Base-by-base conservation (phyloP, 2,113 vertebrate genomes). In the Corvus hawaiiensis region DNA sequence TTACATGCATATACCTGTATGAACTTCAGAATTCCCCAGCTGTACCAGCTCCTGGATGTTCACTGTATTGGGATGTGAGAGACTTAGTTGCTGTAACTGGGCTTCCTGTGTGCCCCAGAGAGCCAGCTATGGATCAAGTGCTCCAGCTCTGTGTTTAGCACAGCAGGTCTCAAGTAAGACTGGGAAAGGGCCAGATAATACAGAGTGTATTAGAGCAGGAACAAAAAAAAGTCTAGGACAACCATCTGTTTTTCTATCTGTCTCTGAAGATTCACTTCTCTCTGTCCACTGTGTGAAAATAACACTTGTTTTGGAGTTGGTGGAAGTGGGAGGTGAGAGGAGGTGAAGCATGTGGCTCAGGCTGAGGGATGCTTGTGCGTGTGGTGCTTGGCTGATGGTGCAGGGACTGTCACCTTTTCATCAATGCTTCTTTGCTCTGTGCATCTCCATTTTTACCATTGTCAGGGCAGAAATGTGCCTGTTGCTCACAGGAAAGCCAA, bases 121-220 rank as follows among this genome's bases (percentile, higher is more conserved):
- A 56, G 24, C 7, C 0, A 0, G 21, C 30, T 39, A 0, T 13
- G 49, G 58, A 63, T 46, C 9, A 37, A 27, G 12, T 51, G 39
- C 63, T 83, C 54, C 46, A 52, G 48, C 2, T 1, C 59, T 81
- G 48, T 43, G 35, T 49, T n/a, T 78, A 59, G 56, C 2, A 1
- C 85, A 75, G 41, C 68, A 69, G 37, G 16, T 64, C 22, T 75
- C 13, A 33, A 62, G 24, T 23, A 37, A 78, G 15, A 3, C 58
- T 64, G 43, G 48, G 28, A 64, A 76, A 82, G 39, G 23, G 73
- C 46, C 55, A 35, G 44, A 51, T 67, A 59, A 67, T 67, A 26
- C 20, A 46, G 52, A 20, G 11, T 54, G 2, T 51, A 5, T 48
- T 30, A 71, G 24, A 74, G 48, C 33, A 92, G 56, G 35, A 64